phyloP scores from a whole-genome alignment of 2,797 vertebrate species.

The Amazonetta brasiliensis region DNA sequence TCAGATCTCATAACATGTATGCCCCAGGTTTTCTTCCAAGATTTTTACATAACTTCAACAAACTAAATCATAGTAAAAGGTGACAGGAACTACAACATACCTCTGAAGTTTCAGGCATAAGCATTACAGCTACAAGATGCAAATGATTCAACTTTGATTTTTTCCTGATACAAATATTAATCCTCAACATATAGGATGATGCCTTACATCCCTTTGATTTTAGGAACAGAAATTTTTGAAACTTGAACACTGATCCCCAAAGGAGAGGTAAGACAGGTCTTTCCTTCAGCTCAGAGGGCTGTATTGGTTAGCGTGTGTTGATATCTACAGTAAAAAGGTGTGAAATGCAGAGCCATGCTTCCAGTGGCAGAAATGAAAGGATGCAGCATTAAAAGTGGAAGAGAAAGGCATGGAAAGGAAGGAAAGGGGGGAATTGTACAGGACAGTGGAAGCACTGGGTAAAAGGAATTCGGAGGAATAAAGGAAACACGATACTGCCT shows the following conservation, averaged over 20 bases:
- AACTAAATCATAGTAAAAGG: not conserved
- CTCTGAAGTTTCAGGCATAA: not conserved
- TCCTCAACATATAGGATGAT: not conserved
- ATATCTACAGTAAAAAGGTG: not conserved
- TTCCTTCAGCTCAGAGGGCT: not conserved
- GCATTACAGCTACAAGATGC: not conserved
- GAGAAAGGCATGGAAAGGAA: not conserved
- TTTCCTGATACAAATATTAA: not conserved
- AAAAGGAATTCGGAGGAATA: not conserved
- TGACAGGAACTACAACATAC: not conserved
- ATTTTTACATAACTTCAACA: not conserved
- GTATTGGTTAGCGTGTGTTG: not conserved
- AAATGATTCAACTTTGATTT: not conserved
- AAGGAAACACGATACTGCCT: not conserved
- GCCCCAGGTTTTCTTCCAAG: not conserved
- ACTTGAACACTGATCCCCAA: not conserved
- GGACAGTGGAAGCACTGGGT: not conserved
- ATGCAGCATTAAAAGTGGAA: not conserved
- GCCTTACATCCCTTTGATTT: not conserved
- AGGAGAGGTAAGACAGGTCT: not conserved
- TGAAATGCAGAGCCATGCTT: not conserved
- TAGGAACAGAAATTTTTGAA: not conserved
- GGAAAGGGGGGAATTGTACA: fast-evolving
- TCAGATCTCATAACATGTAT: not conserved
- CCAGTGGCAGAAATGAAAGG: not conserved